Base-by-base conservation (phyloP, 2,113 vertebrate species). In the Anoplopoma fimbria region DNA sequence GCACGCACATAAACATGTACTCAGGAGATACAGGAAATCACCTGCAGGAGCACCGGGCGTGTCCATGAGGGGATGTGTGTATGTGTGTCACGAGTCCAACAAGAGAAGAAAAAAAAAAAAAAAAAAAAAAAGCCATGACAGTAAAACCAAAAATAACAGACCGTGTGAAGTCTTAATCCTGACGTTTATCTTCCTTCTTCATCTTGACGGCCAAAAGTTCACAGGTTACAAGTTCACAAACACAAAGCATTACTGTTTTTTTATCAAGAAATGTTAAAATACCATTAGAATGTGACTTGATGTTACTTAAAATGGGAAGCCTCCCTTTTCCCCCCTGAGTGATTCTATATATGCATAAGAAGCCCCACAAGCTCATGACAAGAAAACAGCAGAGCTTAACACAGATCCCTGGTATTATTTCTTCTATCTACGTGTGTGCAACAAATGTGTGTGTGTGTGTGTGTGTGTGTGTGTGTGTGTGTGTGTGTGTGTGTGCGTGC, bases 261-360 rank as follows among this genome's bases (percentile, higher is more conserved):
- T 53, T 55, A 67, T 82, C 77, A 85, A 89, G 85, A 91, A 91
- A 93, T 82, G 64, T 90, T 88, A 82, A 89, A 92, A 90, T 88
- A 90, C 91, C 91, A 86, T 91, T 88, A 79, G 86, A 91, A 89
- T 77, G 88, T 89, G 89, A 91, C 87, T 90, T 88, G 87, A 85
- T 89, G 79, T 88, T 85, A 84, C n/a, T 74, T 78, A 65, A 83
- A 58, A 87, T 14, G 77, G 89, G 82, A 88, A 85, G 62, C 75
- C 87, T 63, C 78, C 88, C 88, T 79, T 80, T 75, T 47, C 88
- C 92, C 93, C 92, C 95, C 94, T 94, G 94, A 95, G 94, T 90
- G 87, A 90, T 93, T 92, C 80, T 88, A 85, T 83, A 92, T 87
- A 94, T 94, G 94, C 94, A 95, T 95, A 93, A 94, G 83, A 79